Percentiles rank a stretch among this genome's conserved stretches.
Conservation (phyloP, 2,113 vertebrate genomes). For the Chloroceryle aenea region DNA sequence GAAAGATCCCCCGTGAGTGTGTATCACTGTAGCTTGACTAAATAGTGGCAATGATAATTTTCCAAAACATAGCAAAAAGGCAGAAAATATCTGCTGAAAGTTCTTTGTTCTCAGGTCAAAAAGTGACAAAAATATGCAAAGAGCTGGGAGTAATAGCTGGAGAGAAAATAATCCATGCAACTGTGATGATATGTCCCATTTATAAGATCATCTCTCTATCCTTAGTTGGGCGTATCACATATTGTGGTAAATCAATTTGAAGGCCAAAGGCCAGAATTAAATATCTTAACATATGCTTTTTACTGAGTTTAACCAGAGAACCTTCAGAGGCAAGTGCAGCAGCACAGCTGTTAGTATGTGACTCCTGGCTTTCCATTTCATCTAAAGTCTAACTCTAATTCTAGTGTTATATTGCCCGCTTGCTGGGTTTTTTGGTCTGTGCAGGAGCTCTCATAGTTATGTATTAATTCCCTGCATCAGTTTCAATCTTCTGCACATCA, state of each 20-base stretch:
- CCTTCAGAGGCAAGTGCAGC: neutral
- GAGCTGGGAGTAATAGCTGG: neutral
- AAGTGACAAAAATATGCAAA: constrained; percentile 10
- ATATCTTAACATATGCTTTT: neutral
- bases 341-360: neutral
- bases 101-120: constrained; percentile 13
- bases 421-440: neutral
- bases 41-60: neutral
- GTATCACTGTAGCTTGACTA: neutral
- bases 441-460: neutral
- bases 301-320: neutral
- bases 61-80: neutral
- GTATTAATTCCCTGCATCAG: neutral
- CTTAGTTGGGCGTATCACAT: neutral
- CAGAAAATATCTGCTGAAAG: neutral
- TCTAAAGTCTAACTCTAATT: neutral
- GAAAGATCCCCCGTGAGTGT: neutral
- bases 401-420: neutral
- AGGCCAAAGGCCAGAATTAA: constrained; percentile 10
- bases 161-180: neutral
- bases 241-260: neutral
- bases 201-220: neutral
- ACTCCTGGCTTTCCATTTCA: neutral
- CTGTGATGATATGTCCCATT: neutral
- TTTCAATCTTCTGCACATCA: neutral